phyloP scores from a whole-genome alignment of 2,113 vertebrate species.

The Poeciliopsis prolifica region DNA sequence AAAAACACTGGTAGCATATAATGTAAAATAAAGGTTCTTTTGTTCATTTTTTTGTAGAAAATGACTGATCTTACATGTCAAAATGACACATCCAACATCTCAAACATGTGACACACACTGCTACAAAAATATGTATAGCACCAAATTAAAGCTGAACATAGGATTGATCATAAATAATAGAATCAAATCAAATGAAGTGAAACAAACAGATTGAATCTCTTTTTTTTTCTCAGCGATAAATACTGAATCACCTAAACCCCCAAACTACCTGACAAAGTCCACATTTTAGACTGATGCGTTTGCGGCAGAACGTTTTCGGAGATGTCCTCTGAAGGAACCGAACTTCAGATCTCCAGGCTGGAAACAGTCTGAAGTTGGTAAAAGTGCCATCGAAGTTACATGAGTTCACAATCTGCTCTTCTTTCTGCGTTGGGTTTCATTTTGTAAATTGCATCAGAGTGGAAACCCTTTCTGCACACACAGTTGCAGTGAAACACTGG shows the following conservation, averaged over 20 bases:
- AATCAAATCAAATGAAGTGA: conserved; percentile 6
- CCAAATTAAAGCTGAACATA: conserved; percentile 34
- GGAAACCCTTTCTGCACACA: conserved; percentile 8
- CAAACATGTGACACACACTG: conserved; percentile 42
- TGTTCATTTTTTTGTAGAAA: conserved; percentile 32
- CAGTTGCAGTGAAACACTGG: conserved; percentile 20
- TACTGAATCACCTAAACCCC: conserved; percentile 30
- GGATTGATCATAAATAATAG: conserved; percentile 14
- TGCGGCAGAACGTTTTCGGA: conserved; percentile 1
- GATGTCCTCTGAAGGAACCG: not conserved
- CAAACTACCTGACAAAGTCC: conserved; percentile 40
- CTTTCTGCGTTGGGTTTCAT: conserved; percentile 22
- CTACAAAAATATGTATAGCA: conserved; percentile 64
- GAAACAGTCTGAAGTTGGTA: not conserved
- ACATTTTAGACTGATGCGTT: not conserved
- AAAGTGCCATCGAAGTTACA: conserved; percentile 13
- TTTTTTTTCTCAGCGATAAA: conserved; percentile 26
- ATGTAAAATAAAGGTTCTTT: conserved; percentile 13
- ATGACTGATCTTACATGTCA: conserved; percentile 32
- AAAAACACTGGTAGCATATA: conserved; percentile 19
- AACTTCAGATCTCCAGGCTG: conserved; percentile 24
- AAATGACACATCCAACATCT: conserved; percentile 43
- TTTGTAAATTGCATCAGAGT: conserved; percentile 48
- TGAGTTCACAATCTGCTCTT: conserved; percentile 19
- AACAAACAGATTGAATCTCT: conserved; percentile 30